Conservation (phyloP, 2,113 vertebrate genomes). For the Accipiter virgatus region DNA sequence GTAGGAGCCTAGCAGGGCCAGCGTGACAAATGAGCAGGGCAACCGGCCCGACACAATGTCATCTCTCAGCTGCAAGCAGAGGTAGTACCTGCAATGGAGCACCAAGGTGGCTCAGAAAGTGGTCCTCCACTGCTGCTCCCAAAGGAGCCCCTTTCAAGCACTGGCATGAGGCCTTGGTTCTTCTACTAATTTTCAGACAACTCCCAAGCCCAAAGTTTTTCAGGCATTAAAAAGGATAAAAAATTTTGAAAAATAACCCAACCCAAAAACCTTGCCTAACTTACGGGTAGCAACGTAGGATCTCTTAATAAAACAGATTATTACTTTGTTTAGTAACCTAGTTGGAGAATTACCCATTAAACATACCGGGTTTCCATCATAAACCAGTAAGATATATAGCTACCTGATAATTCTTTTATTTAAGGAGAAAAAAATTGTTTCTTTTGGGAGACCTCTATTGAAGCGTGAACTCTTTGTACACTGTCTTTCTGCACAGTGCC, state of each 20-base stretch:
- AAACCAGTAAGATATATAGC: background rate
- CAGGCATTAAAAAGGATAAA: background rate
- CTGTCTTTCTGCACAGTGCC: background rate
- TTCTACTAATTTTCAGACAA: background rate
- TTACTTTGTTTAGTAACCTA: background rate
- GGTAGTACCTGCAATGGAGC: slow-evolving; percentile 85
- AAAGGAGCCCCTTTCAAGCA: rapidly evolving
- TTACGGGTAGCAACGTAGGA: background rate
- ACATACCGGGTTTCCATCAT: background rate
- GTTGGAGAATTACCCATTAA: background rate
- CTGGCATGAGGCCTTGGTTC: rapidly evolving
- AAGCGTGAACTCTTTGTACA: background rate
- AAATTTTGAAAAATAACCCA: background rate
- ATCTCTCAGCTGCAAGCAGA: slow-evolving; percentile 92
- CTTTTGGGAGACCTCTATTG: background rate
- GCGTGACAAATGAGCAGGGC: slow-evolving; percentile 94
- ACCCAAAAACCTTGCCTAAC: background rate
- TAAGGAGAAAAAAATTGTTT: background rate
- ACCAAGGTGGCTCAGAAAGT: background rate
- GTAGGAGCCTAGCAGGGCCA: slow-evolving; percentile 91
- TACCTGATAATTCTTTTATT: background rate
- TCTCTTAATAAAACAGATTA: background rate
- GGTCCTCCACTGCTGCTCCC: background rate
- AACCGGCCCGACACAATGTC: slow-evolving; percentile 93
- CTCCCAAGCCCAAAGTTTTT: background rate